phyloP scores from a whole-genome alignment of 2,797 vertebrate genomes.

The Acipenser ruthenus region DNA sequence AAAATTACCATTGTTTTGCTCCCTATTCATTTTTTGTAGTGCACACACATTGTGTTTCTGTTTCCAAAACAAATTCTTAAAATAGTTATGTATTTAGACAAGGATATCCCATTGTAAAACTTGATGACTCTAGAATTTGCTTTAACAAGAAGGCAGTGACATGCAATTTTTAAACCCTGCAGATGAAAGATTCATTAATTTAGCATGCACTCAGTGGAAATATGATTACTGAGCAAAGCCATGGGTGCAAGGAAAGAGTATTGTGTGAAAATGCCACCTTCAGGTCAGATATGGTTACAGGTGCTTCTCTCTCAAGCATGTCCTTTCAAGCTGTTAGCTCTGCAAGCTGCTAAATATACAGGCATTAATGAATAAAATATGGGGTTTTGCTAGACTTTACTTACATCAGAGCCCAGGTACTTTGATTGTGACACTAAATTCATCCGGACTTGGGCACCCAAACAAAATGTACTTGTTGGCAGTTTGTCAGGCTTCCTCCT shows the following conservation, averaged over 20 bases:
- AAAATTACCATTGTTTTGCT: too few species aligned
- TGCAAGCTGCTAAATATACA: constrained; percentile 28
- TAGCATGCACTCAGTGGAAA: constrained; percentile 18
- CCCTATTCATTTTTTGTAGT: too few species aligned
- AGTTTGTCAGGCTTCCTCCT: constrained; percentile 22
- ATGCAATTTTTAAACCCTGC: constrained; percentile 13
- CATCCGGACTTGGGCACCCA: constrained; percentile 17
- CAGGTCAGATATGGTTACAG: constrained; percentile 23
- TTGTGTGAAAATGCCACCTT: constrained; percentile 24
- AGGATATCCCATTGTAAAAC: neutral
- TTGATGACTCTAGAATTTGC: neutral
- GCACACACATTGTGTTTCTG: too few species aligned
- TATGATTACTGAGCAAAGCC: constrained; percentile 19
- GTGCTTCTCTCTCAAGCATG: constrained; percentile 21
- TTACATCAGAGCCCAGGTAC: neutral
- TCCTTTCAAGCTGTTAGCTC: constrained; percentile 36
- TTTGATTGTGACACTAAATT: constrained; percentile 25
- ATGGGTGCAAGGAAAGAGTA: constrained; percentile 12
- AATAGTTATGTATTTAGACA: neutral
- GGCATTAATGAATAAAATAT: constrained; percentile 31
- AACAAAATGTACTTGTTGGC: constrained; percentile 23
- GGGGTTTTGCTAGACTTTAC: constrained; percentile 28
- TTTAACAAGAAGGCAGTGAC: constrained; percentile 14
- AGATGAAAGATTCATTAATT: constrained; percentile 21
- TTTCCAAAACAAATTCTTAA: too few species aligned